Evolutionary conservation across 2,113 vertebrate species (phyloP), one percentile per base, ranked within the genome.

Genomic region (Mormoops blainvillei): DNA sequence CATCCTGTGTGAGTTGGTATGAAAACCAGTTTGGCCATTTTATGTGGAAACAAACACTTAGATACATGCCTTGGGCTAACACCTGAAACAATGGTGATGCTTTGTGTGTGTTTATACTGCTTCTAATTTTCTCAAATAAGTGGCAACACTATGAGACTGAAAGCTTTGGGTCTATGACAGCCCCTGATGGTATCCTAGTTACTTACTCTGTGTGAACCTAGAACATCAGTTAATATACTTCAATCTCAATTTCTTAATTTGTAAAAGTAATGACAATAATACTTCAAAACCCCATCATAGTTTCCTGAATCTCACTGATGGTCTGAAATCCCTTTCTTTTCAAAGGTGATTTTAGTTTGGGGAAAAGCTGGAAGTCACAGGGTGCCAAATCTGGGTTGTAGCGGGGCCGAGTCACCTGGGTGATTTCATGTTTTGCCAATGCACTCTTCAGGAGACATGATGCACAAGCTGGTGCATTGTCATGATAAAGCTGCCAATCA

Each of bases 101-200:
- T 31, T 81, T 65, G 0, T 63, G 28, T 45, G 20, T 70, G 2
- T 52, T n/a, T n/a, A 13, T 54, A 7, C 38, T 41, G 31, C 70
- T 86, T 83, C 52, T 78, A 33, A 89, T 58, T 91, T 96, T 89
- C 52, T 93, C n/a, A 63, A 76, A 83, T 80, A 96, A 92, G 74
- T 68, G 54, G 84, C 20, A 86, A 91, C 38, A 12, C 41, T 33
- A 68, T 28, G n/a, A 50, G 18, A 52, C 14, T 36, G 82, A 58
- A 70, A 90, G 48, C 7, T 45, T 61, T 91, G 68, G 12, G 11
- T 87, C 24, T 83, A 19, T 74, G 43, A 71, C 15, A n/a, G 19
- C 4, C 77, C 82, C 71, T 88, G 43, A 33, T 52, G 70, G 9
- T 28, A 58, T 31, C 24, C 9, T 45, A 28, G 38, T 89, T 63